Conservation (phyloP, 2,888 invertebrate species). For the Pocota personata region DNA sequence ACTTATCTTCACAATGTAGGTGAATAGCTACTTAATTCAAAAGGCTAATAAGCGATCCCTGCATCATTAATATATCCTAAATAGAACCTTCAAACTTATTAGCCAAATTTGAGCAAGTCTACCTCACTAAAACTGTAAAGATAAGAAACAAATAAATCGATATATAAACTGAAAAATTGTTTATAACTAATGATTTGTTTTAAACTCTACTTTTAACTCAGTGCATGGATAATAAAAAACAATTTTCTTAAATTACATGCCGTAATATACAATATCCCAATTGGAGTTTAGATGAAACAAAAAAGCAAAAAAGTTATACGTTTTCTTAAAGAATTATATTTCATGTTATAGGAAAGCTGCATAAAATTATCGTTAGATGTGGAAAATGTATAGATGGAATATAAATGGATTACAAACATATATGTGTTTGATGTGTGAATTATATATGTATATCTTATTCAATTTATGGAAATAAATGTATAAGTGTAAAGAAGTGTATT, state of each 20-base stretch:
- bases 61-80: no score
- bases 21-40: not conserved
- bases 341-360: not conserved
- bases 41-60: no score
- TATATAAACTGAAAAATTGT: not conserved
- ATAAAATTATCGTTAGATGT: not conserved
- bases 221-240: not conserved
- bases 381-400: slow-evolving; percentile 9
- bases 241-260: no score
- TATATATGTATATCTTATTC: slow-evolving; percentile 3
- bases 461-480: slow-evolving; percentile 37
- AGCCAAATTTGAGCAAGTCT: no score
- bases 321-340: no score
- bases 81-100: no score
- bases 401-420: slow-evolving; percentile 3
- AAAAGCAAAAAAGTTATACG: not conserved
- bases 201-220: not conserved
- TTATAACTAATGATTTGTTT: not conserved
- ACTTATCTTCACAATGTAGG: not conserved
- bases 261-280: no score
- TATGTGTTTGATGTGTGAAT: slow-evolving; percentile 15
- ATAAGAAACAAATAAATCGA: not conserved
- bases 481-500: not conserved
- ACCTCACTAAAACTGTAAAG: not conserved
- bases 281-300: no score